Conservation (phyloP, 2,113 vertebrate species). For the Eublepharis macularius region DNA sequence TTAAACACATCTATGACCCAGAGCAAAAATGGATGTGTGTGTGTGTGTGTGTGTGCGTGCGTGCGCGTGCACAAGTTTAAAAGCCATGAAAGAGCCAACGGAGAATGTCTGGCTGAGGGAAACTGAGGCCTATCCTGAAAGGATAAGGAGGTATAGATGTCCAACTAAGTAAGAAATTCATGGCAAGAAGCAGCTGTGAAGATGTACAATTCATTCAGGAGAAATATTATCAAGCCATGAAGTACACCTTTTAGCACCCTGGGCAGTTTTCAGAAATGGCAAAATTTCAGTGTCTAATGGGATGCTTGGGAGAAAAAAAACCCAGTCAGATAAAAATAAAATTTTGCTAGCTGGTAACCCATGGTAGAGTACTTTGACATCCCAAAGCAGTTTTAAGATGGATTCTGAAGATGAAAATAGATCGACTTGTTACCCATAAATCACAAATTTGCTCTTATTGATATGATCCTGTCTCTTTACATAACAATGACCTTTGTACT, state of each 20-base stretch:
- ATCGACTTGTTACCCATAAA: not conserved
- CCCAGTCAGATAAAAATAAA: not conserved
- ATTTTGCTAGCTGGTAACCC: not conserved
- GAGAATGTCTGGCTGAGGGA: not conserved
- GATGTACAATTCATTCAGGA: not conserved
- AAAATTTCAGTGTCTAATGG: not conserved
- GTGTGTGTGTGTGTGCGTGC: not conserved
- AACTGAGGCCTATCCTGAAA: not conserved
- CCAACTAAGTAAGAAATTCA: not conserved
- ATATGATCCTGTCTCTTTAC: slow-evolving; percentile 7
- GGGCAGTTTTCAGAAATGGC: not conserved
- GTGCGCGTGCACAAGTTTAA: not conserved
- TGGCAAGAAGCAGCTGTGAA: not conserved
- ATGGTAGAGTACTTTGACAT: not conserved
- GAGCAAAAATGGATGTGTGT: not conserved
- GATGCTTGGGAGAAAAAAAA: not conserved
- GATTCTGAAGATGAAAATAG: not conserved
- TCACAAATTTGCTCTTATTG: slow-evolving; percentile 14
- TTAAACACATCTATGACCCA: not conserved
- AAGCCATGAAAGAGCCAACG: not conserved
- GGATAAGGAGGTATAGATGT: not conserved
- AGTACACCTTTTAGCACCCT: not conserved
- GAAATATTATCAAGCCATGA: not conserved
- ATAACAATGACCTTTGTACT: not conserved
- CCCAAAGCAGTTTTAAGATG: not conserved